Base-by-base conservation (phyloP, 2,888 invertebrate species). In the Philonicus albiceps region DNA sequence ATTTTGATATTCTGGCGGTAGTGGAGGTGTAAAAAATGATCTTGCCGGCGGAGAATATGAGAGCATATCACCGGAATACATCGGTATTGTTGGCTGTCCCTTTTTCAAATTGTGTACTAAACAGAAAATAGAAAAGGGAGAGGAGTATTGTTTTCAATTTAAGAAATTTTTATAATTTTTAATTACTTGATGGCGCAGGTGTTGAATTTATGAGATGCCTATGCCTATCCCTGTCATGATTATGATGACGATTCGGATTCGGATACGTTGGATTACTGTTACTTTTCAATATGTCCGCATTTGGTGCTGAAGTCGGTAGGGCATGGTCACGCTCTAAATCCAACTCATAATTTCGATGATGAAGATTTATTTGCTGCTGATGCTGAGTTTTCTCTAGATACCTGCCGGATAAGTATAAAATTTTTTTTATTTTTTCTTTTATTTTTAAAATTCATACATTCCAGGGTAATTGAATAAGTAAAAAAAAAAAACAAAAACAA, bases 41-140 rank as follows among this genome's bases (percentile, higher is more conserved):
- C 96, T 93, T 43, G 96, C 96, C 30, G 97, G 97, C 84, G 96
- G 96, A 34, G 96, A 96, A 92, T 97, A 97, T 53, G 96, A 96
- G 55, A 96, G 96, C 89, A 96, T 94, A 89, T 96, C 96, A 81
- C 95, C 95, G 19, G 94, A 93, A 89, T 93, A 93, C 91, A 94
- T 93, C 16, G 93, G 94, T 91, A 93, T 94, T 88, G 93, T 95
- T 89, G 92, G 95, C 91, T 93, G 94, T 89, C 93, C 95, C 90
- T 91, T 95, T 92, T 93, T 94, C 90, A 93, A 93, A 93, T 93
- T 95, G 92, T 93, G 94, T 88, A 90, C 92, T 92, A 87, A 7
- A 1, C 7, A 0, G 89, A 19, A 43, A 49, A 43, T 74, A 40
- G 2, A 49, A 53, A 31, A 49, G 13, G 13, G 16, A 31, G 16